A percentile compares a stretch with the other conserved stretches of the same genome.
Conservation (phyloP, 37 sponge, comb jelly and placozoan species). For the Amphimedon queenslandica region DNA sequence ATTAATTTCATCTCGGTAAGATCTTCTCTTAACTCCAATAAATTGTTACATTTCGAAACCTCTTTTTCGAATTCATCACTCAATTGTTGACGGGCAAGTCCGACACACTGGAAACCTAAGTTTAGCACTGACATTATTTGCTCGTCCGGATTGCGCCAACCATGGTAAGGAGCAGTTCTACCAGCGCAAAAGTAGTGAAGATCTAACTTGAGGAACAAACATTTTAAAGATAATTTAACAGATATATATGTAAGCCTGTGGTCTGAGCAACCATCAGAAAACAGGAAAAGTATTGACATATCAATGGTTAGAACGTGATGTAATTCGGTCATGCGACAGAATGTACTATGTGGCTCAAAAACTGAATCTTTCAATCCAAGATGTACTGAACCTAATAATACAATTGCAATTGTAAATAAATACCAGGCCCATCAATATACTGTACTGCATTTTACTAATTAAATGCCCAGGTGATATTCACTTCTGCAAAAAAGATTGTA, state of each 20-base stretch:
- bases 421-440: too few species aligned
- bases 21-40: too few species aligned
- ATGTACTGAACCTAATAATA: too few species aligned
- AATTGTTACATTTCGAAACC: too few species aligned
- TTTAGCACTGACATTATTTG: slow-evolving; percentile 8
- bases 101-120: slow-evolving; percentile 45
- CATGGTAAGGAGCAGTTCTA: slow-evolving; percentile 29
- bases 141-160: slow-evolving; percentile 26
- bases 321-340: slow-evolving; percentile 34
- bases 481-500: too few species aligned
- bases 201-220: slow-evolving; percentile 33
- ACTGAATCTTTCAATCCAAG: slow-evolving; percentile 40
- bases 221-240: slow-evolving; percentile 20
- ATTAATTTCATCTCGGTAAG: too few species aligned
- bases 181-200: slow-evolving; percentile 30
- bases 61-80: too few species aligned
- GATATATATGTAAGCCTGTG: slow-evolving; percentile 39
- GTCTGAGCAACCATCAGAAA: slow-evolving; percentile 53
- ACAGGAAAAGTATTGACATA: slow-evolving; percentile 29
- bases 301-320: background rate
- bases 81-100: too few species aligned
- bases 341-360: slow-evolving; percentile 33
- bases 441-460: too few species aligned
- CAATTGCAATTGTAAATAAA: too few species aligned
- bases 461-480: too few species aligned